phyloP scores from a whole-genome alignment of 2,888 invertebrate genomes.

The Tanytarsus gracilentus region DNA sequence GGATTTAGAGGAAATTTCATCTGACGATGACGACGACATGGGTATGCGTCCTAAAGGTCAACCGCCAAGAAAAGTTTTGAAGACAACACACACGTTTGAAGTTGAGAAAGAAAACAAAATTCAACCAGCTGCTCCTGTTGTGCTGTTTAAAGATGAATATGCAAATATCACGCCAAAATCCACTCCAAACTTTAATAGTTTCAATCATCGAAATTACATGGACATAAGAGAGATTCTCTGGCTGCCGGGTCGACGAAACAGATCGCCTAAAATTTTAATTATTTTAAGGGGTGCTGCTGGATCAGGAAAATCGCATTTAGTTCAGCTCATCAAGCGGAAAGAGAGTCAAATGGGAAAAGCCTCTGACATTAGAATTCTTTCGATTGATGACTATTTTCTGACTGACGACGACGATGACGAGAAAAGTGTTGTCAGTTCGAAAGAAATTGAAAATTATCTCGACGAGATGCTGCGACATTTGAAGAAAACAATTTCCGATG shows the following conservation, averaged over 20 bases:
- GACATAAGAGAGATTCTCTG: neutral
- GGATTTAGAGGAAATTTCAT: slow-evolving; percentile 34
- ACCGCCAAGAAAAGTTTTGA: slow-evolving; percentile 13
- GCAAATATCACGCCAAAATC: neutral
- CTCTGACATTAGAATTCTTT: slow-evolving; percentile 82
- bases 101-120: neutral
- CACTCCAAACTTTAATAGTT: slow-evolving; percentile 10
- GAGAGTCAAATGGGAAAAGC: slow-evolving; percentile 72
- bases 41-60: slow-evolving; percentile 31
- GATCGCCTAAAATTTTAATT: slow-evolving; percentile 57
- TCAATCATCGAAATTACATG: neutral
- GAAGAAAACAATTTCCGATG: slow-evolving; percentile 81
- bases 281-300: slow-evolving; percentile 90
- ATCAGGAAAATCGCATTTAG: slow-evolving; percentile 86
- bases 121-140: neutral
- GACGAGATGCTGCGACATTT: slow-evolving; percentile 78
- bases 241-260: neutral
- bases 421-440: slow-evolving; percentile 57
- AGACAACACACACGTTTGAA: neutral
- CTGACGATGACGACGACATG: slow-evolving; percentile 37
- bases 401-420: slow-evolving; percentile 73
- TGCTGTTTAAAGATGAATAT: neutral
- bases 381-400: slow-evolving; percentile 93
- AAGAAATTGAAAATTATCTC: slow-evolving; percentile 55
- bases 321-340: slow-evolving; percentile 75